A percentile compares a stretch with the other conserved stretches of the same genome.
phyloP scores from a whole-genome alignment of 1,140 invertebrate genomes.

The Meloidogyne hapla region DNA sequence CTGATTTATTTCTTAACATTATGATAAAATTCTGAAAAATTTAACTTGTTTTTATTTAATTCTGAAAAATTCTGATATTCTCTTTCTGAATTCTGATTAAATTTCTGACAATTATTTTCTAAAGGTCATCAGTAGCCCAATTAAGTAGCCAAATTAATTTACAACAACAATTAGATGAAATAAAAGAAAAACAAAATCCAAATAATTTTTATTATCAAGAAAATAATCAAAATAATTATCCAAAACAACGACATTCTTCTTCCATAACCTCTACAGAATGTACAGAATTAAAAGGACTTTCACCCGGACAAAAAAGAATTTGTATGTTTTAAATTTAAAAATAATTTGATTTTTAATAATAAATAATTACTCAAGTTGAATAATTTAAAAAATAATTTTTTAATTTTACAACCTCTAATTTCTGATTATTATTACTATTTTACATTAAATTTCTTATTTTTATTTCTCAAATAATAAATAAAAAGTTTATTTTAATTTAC shows the following conservation, averaged over 20 bases:
- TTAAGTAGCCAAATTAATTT: slow-evolving; percentile 37
- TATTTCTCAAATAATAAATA: neutral
- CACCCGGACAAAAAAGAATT: slow-evolving; percentile 57
- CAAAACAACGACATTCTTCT: neutral
- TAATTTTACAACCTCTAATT: too few relatives aligned
- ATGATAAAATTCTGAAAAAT: too few relatives aligned
- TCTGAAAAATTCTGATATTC: neutral
- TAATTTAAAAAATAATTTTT: too few relatives aligned
- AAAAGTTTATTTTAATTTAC: too few relatives aligned
- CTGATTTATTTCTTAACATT: too few relatives aligned
- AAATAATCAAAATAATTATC: slow-evolving; percentile 38
- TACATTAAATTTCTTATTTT: neutral
- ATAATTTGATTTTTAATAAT: too few relatives aligned
- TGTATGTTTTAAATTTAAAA: slow-evolving; percentile 28
- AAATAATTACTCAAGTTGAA: too few relatives aligned
- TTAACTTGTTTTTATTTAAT: neutral
- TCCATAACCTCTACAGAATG: slow-evolving; percentile 31
- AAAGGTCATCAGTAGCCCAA: slow-evolving; percentile 55
- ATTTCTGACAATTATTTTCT: slow-evolving; percentile 26
- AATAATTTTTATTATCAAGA: neutral
- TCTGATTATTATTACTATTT: too few relatives aligned
- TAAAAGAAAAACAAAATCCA: neutral
- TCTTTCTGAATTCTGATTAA: neutral
- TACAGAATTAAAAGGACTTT: slow-evolving; percentile 50
- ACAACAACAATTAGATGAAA: slow-evolving; percentile 2